A percentile compares a stretch with the other conserved stretches of the same genome.
These are phyloP conservation scores for Hirtodrosophila alboralis DNA, from an alignment of 2,888 invertebrate genomes.

Conservation along the genomic window DNA sequence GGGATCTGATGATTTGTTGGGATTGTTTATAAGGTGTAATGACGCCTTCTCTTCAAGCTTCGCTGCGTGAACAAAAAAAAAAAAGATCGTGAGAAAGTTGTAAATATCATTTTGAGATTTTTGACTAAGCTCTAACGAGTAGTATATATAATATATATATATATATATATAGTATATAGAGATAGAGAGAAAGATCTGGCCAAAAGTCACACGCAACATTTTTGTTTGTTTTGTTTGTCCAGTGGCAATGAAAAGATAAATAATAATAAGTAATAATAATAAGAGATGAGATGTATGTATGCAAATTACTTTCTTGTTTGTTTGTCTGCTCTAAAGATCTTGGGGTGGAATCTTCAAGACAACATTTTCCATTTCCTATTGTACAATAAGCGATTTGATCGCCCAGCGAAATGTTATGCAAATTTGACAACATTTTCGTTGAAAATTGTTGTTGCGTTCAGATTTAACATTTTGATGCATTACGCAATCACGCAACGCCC, in stretches of 20 bases:
- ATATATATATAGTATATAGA: no score
- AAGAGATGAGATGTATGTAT: constrained; percentile 22
- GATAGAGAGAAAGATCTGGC: constrained; percentile 24
- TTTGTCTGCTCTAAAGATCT: background rate
- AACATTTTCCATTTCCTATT: constrained; percentile 53
- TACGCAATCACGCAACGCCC: constrained; percentile 50
- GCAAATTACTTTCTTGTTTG: constrained; percentile 47
- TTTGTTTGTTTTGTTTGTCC: constrained; percentile 7
- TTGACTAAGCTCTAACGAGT: background rate
- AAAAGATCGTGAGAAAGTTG: constrained; percentile 51
- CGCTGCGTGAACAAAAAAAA: constrained; percentile 26
- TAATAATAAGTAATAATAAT: background rate
- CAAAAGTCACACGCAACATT: constrained; percentile 49
- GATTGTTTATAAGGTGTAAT: constrained; percentile 16
- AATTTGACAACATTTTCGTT: constrained; percentile 49
- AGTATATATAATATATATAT: constrained; percentile 7
- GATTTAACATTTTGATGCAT: constrained; percentile 36
- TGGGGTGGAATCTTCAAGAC: background rate
- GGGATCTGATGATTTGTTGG: background rate
- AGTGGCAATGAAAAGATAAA: constrained; percentile 23
- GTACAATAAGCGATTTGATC: constrained; percentile 45
- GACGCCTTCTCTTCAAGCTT: constrained; percentile 18
- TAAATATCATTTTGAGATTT: constrained; percentile 17
- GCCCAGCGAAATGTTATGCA: constrained; percentile 50
- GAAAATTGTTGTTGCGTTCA: constrained; percentile 54